These are phyloP conservation scores for Brachionus koreanus DNA, from an alignment of 1,140 invertebrate species.

Conservation along the genomic window DNA sequence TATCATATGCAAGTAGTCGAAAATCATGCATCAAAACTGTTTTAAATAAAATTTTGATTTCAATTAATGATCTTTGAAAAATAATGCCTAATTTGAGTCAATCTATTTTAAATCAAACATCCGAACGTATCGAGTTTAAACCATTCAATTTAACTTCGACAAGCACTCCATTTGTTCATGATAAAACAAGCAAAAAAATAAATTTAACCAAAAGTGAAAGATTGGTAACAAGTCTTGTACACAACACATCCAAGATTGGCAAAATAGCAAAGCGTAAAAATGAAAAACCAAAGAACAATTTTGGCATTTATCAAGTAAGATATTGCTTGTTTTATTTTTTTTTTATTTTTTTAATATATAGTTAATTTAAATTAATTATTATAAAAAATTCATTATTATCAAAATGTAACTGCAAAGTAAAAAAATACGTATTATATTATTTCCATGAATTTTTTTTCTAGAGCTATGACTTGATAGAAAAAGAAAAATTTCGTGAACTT, in stretches of 20 bases:
- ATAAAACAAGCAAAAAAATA: not conserved
- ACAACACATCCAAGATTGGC: not conserved
- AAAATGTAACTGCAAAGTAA: not conserved
- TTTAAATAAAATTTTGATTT: not conserved
- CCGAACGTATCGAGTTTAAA: constrained; percentile 10
- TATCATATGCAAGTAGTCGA: not conserved
- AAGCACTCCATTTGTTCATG: constrained; percentile 2
- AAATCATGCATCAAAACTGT: not conserved
- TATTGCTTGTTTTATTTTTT: not conserved
- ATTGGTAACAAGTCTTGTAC: not conserved
- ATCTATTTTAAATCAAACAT: not conserved
- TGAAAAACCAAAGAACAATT: not conserved
- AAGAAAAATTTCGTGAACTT: constrained; percentile 23
- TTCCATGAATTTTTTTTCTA: not conserved
- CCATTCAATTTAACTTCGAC: not conserved
- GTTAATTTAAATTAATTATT: too few species aligned
- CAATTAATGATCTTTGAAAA: not conserved
- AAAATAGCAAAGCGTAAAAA: constrained; percentile 15
- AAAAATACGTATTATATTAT: too few species aligned
- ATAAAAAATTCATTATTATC: not conserved
- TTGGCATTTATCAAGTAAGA: not conserved
- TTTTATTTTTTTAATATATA: not conserved
- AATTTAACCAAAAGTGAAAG: not conserved
- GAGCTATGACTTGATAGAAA: not conserved
- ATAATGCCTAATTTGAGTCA: constrained; percentile 17